Conservation (phyloP, 1,140 invertebrate genomes). For the Nasonia longicornis region DNA sequence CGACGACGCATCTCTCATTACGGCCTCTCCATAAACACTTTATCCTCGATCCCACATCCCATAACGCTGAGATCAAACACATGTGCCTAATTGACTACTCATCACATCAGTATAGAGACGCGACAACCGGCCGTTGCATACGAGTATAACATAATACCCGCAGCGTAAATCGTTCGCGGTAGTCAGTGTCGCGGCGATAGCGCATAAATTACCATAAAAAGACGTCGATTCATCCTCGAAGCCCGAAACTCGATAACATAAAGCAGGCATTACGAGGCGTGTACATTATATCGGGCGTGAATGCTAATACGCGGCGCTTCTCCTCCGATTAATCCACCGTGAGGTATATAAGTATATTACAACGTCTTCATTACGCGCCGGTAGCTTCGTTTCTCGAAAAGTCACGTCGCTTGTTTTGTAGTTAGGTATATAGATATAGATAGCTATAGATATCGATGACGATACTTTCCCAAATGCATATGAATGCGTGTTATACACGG, state of each 20-base stretch:
- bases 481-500: too few relatives aligned
- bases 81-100: neutral
- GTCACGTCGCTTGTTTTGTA: neutral
- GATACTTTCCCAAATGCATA: neutral
- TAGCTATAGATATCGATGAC: too few relatives aligned
- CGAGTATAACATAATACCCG: too few relatives aligned
- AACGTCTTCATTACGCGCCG: neutral
- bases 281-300: too few relatives aligned
- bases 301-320: neutral
- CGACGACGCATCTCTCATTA: too few relatives aligned
- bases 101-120: neutral
- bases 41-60: neutral
- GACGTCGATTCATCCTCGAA: neutral
- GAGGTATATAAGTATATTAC: too few relatives aligned
- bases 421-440: neutral
- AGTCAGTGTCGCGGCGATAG: too few relatives aligned
- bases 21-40: too few relatives aligned
- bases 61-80: neutral
- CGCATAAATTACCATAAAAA: constrained; percentile 1
- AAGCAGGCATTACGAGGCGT: neutral
- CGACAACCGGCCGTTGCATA: neutral
- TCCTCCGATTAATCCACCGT: neutral
- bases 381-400: neutral
- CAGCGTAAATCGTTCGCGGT: too few relatives aligned
- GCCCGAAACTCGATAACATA: neutral